Evolutionary conservation across 2,797 vertebrate genomes (phyloP).

Genomic region (Centropyge bicolor): DNA sequence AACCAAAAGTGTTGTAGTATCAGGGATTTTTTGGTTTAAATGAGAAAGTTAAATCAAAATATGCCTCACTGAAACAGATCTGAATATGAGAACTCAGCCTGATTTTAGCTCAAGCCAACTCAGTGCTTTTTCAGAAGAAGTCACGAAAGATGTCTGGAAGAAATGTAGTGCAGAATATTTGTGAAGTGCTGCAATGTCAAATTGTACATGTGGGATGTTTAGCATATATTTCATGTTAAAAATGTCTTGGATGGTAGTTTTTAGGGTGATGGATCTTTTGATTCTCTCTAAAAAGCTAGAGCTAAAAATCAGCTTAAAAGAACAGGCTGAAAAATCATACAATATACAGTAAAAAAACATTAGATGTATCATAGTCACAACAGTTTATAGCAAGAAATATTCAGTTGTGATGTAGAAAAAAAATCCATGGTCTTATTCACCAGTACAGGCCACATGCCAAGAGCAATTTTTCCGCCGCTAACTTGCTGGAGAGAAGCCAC

Average conservation of each 20-base stretch:
- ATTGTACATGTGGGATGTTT: no score
- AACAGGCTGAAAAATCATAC: neutral
- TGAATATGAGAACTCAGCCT: neutral
- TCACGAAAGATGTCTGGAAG: no score
- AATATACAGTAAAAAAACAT: neutral
- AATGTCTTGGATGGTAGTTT: no score
- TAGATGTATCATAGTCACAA: no score
- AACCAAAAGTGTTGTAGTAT: neutral
- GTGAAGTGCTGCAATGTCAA: neutral
- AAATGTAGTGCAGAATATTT: neutral
- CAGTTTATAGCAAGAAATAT: no score
- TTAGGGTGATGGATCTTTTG: no score
- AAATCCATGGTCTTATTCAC: neutral
- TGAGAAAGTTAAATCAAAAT: neutral
- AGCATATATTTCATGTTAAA: neutral
- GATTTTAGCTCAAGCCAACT: neutral
- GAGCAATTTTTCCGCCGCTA: neutral
- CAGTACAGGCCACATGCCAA: neutral
- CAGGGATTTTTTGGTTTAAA: neutral
- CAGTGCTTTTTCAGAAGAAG: neutral
- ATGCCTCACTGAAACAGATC: neutral
- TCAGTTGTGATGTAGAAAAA: neutral
- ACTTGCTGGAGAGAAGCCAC: neutral
- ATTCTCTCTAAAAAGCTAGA: no score
- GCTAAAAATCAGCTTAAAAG: neutral